Base-by-base conservation (phyloP, 2,888 invertebrate species). In the Nymphalis polychloros region DNA sequence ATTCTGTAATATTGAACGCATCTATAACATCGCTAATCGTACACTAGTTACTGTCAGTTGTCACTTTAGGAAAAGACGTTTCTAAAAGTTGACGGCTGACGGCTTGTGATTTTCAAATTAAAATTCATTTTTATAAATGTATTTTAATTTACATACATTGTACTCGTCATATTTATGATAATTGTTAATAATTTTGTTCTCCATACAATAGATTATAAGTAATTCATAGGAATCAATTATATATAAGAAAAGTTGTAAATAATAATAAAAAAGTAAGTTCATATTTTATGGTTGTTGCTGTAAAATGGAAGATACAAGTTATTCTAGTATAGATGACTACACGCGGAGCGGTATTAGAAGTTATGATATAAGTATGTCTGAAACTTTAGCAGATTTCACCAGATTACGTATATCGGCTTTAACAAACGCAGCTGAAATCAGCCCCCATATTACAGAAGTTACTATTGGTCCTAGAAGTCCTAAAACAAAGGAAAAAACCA, bases 341-440 rank as follows among this genome's bases (percentile, higher is more conserved):
- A 63, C 78, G 53, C 75, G 76, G 46, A 78, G 72, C 69, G 77
- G 76, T 67, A 81, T 74, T 35, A 83, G 78, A 71, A 82, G 80
- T 73, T 78, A 79, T 16, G 84, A 88, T 68, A 73, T 84, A 17
- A 86, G 84, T 75, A 77, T 89, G 63, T 84, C 83, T 64, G 86
- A 86, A 61, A 79, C 85, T 60, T 77, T 90, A 27, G 81, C 84
- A 4, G 88, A 85, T 74, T 88, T 94, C 77, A 92, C 91, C 66
- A 89, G 89, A 76, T 81, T 95, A 59, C 93, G 94, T 75, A 86
- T 94, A 69, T 94, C 95, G 4, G 94, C 94, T 7, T 80, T 95
- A 31, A 91, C 89, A 49, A 95, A 94, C 81, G 94, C 94, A 5
- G 92, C 91, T 20, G 86, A 87, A 77, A 90, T 94, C 35, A 93